These are phyloP conservation scores for Otocyon megalotis DNA, from an alignment of 2,113 vertebrate genomes.

Conservation along the genomic window DNA sequence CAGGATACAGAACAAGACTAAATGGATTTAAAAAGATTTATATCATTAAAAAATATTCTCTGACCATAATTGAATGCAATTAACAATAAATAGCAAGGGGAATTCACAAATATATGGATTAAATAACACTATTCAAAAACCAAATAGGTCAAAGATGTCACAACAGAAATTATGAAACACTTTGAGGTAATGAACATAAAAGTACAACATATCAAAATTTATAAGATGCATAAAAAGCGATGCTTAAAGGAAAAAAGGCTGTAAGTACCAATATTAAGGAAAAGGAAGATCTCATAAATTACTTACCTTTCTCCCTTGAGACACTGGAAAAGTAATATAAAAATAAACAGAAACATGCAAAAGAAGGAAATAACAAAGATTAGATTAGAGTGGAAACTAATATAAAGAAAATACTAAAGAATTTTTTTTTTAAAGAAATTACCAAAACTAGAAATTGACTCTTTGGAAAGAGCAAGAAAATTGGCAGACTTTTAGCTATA, in stretches of 20 bases:
- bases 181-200: not conserved
- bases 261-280: not conserved
- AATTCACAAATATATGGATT: not conserved
- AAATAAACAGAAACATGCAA: not conserved
- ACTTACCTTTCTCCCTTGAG: not conserved
- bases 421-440: not conserved
- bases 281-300: not conserved
- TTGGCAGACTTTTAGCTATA: not conserved
- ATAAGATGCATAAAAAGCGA: not conserved
- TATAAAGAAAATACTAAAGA: not conserved
- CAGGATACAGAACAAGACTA: not conserved
- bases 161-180: not conserved
- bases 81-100: not conserved
- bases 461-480: not conserved
- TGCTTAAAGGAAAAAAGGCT: not conserved
- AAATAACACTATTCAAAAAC: not conserved
- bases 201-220: not conserved
- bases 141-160: not conserved
- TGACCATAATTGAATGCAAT: not conserved
- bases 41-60: too few relatives aligned
- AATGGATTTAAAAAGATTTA: not conserved
- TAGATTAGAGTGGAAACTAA: not conserved
- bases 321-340: not conserved
- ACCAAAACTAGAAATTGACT: not conserved
- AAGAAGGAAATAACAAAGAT: not conserved